phyloP scores from a whole-genome alignment of 23 tunicate species.

The Phallusia fumigata region DNA sequence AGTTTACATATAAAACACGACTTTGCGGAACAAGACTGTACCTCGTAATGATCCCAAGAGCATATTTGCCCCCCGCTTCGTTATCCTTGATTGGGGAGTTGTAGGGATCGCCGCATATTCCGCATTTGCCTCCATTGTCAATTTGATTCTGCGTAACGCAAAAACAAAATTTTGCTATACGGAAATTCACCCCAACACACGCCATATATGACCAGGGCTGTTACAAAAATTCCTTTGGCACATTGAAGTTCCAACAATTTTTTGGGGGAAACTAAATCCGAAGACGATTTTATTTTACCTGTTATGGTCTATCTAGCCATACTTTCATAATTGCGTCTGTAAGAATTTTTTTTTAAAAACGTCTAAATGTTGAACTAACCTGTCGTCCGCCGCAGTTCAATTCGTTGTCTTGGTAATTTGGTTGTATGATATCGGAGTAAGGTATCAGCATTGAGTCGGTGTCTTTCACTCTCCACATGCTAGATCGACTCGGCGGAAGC shows the following conservation, averaged over 20 bases:
- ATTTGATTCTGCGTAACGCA: slow-evolving; percentile 29
- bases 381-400: slow-evolving; percentile 52
- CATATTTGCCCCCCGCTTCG: slow-evolving; percentile 89
- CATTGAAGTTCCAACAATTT: too few species aligned
- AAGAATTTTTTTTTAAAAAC: background rate
- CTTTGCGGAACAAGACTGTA: background rate
- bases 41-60: slow-evolving; percentile 70
- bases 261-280: background rate
- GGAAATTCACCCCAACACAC: too few species aligned
- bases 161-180: too few species aligned
- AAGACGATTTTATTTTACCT: background rate
- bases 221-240: too few species aligned
- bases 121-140: slow-evolving; percentile 67
- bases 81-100: slow-evolving; percentile 61
- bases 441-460: slow-evolving; percentile 48
- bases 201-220: too few species aligned
- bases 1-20: background rate
- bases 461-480: slow-evolving; percentile 34
- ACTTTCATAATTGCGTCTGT: background rate
- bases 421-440: slow-evolving; percentile 37
- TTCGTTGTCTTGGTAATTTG: slow-evolving; percentile 43
- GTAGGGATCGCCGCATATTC: slow-evolving; percentile 81
- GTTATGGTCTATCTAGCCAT: background rate
- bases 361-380: too few species aligned
- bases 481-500: slow-evolving; percentile 56